Evolutionary conservation across 1,140 invertebrate genomes (phyloP), one percentile per base, ranked within the genome.

Genomic region (Parapsyche elsis): DNA sequence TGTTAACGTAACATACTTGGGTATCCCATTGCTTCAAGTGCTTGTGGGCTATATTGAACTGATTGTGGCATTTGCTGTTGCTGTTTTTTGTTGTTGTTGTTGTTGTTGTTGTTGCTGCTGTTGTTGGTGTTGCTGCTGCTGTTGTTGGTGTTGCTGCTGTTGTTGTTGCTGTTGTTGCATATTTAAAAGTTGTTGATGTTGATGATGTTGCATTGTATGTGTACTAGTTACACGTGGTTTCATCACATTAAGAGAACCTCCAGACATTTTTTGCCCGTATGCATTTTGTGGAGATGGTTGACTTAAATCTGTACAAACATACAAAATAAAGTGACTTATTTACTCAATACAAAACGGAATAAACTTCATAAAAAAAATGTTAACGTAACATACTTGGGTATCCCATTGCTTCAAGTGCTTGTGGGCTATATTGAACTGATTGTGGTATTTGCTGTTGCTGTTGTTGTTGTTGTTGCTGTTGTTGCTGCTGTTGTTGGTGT

Each of bases 301-400:
- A 4, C n/a, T 10, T 26, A 64, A 77, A 77, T 77, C 75, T 77
- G 16, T 10, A 53, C 10, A 16, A 12, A 53, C 10, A 5, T 53
- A 12, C 1, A 53, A 53, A 14, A 53, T 14, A 4, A 53, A 53
- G 12, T 5, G 1, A 53, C 10, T 5, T 5, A 53, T 4, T 14
- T 53, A 53, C 12, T 2, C 12, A 53, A 14, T 53, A 53, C 1
- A 53, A 16, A 53, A 53, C 30, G 30, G 30, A 38, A 4, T 38
- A n/a, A n/a, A n/a, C 10, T 12, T 53, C 10, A 26, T 2, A 12
- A 67, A 30, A 44, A 19, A 38, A 5, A 79, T 19, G 59, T 67
- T 46, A 78, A 19, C 77, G 71, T 12, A 46, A 84, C 86, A 86
- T 82, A 87, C 87, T 87, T 81, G 88, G 87, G 74, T 88, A 87